Evolutionary conservation across 1,140 invertebrate genomes (phyloP), one percentile per base, ranked within the genome.

Genomic region (Aphelenchoides besseyi): DNA sequence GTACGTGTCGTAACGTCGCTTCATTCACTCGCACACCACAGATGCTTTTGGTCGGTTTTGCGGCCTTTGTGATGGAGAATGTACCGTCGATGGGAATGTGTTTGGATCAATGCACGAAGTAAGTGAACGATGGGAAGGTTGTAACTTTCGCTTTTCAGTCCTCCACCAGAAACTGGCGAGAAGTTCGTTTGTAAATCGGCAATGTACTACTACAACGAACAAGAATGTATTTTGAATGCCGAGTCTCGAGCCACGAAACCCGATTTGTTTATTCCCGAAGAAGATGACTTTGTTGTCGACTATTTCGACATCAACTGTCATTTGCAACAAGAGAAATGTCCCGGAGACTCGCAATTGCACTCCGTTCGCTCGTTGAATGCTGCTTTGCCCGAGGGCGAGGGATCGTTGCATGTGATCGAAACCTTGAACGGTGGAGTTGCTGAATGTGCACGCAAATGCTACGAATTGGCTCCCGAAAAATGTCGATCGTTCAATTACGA

Each of bases 151-250:
- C 33, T 70, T n/a, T 81, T 54, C 55, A 82, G 82, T 59, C 82
- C 82, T 37, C 82, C 82, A 28, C 82, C 82, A 64, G 82, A 83
- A 71, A 83, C 82, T 37, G 82, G 82, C 12, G 77, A 84, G 8
- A 79, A 81, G 35, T 83, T 83, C 70, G 79, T 74, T 16, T 83
- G 82, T 70, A 85, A 84, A 59, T 85, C 83, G 2, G 82, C 78
- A 12, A 83, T 83, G 82, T 83, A 83, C 68, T 83, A 83, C 64
- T 83, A 83, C 74, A 83, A 83, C 41, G 82, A 83, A 68, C 83
- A 85, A 64, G 82, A 83, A 53, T 83, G 82, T 59, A 83, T 83
- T 71, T 54, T 83, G 33, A 83, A 83, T 68, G 77, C 83, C 8
- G 82, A 83, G 62, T 82, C 82, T 18, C 72, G 82, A 37, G 69